Percentiles rank a stretch among this genome's conserved stretches.
Conservation (phyloP, 2,113 vertebrate species). For the Xenotilapia longispinis region DNA sequence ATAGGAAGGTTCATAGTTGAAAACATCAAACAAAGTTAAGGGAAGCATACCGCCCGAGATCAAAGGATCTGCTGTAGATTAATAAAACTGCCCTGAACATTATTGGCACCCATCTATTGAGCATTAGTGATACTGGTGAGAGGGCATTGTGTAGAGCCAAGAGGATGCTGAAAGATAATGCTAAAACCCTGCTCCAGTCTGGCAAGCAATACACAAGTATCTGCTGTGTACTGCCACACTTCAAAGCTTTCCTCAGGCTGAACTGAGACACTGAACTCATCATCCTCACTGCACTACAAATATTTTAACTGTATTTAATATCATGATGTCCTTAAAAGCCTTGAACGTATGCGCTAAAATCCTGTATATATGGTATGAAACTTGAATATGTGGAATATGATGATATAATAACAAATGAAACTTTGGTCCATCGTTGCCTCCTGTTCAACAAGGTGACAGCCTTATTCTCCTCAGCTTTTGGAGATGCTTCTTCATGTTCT, state of each 20-base stretch:
- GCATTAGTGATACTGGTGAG: neutral
- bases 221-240: neutral
- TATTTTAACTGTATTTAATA: neutral
- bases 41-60: neutral
- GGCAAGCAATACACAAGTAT: neutral
- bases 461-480: neutral
- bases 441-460: neutral
- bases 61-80: neutral
- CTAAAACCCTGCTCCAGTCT: neutral
- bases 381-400: neutral
- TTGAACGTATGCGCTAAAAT: neutral
- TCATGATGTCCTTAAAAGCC: neutral
- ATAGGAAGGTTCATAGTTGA: neutral
- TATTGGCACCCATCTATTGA: neutral
- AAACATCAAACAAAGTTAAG: neutral
- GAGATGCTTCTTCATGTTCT: neutral
- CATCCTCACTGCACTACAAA: fast-evolving
- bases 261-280: neutral
- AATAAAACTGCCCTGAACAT: neutral
- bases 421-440: neutral
- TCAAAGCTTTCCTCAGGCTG: neutral
- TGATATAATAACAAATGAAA: neutral
- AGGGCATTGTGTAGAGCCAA: fast-evolving
- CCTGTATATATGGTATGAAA: neutral
- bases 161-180: neutral